These are phyloP conservation scores for Ips typographus DNA, from an alignment of 1,140 invertebrate species.

Conservation along the genomic window DNA sequence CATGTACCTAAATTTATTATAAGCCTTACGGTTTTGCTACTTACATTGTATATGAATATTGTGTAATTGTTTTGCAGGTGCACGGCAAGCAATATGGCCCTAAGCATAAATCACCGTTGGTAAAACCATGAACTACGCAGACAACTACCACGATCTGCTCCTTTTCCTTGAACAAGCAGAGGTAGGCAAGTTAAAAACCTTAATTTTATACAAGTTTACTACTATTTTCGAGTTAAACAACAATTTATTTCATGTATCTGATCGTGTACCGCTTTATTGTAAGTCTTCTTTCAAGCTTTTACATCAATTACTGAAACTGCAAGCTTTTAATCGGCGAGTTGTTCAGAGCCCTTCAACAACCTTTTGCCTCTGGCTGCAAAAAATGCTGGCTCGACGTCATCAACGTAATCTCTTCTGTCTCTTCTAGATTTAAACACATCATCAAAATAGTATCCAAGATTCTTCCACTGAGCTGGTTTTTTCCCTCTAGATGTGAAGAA, in stretches of 20 bases:
- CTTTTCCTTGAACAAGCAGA: constrained; percentile 41
- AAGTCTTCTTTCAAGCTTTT: too few relatives aligned
- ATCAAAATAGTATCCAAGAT: background rate
- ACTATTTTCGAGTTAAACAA: background rate
- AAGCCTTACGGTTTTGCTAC: too few relatives aligned
- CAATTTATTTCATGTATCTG: too few relatives aligned
- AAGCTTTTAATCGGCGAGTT: too few relatives aligned
- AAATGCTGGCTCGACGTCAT: constrained; percentile 33
- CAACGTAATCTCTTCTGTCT: constrained; percentile 24
- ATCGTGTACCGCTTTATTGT: too few relatives aligned
- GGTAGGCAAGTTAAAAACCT: constrained; percentile 20
- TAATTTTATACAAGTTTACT: background rate
- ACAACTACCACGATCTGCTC: constrained; percentile 41
- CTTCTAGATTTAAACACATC: constrained; percentile 11
- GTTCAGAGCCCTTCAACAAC: background rate
- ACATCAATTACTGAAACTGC: too few relatives aligned
- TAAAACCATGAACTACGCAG: constrained; percentile 39
- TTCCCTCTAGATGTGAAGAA: constrained; percentile 44
- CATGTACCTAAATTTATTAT: too few relatives aligned
- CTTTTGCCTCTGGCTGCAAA: constrained; percentile 41
- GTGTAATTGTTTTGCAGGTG: constrained; percentile 28
- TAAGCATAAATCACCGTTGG: constrained; percentile 23
- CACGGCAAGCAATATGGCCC: constrained; percentile 31
- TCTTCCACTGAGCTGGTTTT: constrained; percentile 24
- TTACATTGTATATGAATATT: too few relatives aligned